These are phyloP conservation scores for Darevskia mixta DNA, from an alignment of 2,797 vertebrate genomes.

Conservation along the genomic window DNA sequence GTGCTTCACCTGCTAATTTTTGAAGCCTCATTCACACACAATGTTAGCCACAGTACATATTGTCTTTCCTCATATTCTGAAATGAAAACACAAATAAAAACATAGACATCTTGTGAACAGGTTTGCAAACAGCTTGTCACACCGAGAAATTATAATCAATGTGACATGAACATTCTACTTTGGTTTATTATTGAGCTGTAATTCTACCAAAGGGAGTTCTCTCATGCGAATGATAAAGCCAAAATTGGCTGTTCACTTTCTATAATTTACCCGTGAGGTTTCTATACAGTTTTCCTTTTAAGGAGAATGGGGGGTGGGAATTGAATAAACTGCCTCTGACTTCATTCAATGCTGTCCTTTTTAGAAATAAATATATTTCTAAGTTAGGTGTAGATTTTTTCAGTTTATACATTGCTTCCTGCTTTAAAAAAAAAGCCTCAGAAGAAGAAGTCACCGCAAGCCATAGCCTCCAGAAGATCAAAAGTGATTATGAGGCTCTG, in stretches of 20 bases:
- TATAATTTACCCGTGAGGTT: constrained; percentile 11
- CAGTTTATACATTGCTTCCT: no score
- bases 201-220: constrained; percentile 43
- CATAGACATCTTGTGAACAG: constrained; percentile 18
- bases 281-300: neutral
- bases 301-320: constrained; percentile 9
- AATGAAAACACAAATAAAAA: constrained; percentile 14
- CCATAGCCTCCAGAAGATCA: no score
- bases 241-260: constrained; percentile 25
- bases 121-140: constrained; percentile 42
- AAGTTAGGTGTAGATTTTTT: neutral
- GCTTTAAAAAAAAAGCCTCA: no score
- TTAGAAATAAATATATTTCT: neutral
- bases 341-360: neutral
- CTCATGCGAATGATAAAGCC: constrained; percentile 19
- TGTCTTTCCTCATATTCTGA: constrained; percentile 3
- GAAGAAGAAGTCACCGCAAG: no score
- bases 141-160: constrained; percentile 40
- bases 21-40: no score
- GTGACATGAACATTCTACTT: constrained; percentile 37
- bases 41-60: neutral
- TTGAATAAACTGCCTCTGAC: constrained; percentile 7
- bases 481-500: no score
- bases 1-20: no score
- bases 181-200: constrained; percentile 31